phyloP scores from a whole-genome alignment of 2,888 invertebrate genomes.

The Trichogramma dendrolimi region DNA sequence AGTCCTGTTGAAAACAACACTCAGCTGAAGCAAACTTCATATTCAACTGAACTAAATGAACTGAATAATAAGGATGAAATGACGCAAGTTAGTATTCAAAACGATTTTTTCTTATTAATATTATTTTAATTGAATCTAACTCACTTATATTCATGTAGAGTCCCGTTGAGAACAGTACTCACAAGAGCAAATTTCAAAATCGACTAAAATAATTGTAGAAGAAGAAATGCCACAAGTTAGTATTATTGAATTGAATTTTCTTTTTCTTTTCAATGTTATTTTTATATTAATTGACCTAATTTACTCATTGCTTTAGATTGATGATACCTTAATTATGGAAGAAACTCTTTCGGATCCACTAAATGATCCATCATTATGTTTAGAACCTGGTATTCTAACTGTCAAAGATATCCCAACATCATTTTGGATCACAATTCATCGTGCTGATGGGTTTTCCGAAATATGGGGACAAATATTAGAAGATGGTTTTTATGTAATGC shows the following conservation, averaged over 20 bases:
- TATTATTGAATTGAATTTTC: not conserved
- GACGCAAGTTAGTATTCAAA: not conserved
- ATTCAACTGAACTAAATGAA: not conserved
- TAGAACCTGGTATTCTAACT: no score
- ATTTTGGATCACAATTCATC: conserved; percentile 10
- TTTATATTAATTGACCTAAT: not conserved
- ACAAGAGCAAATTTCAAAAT: not conserved
- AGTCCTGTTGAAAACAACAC: no score
- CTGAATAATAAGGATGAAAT: not conserved
- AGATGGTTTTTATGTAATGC: conserved; percentile 9
- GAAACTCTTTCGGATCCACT: not conserved
- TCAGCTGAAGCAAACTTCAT: not conserved
- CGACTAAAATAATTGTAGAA: not conserved
- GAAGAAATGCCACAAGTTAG: not conserved
- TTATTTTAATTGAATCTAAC: no score
- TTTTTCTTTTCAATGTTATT: not conserved
- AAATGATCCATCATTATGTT: not conserved
- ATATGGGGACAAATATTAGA: conserved; percentile 11
- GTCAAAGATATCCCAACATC: no score
- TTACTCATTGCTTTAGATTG: not conserved
- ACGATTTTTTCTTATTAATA: not conserved
- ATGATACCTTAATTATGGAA: not conserved
- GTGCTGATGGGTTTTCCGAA: not conserved
- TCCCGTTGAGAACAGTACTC: no score
- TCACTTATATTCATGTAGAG: no score